Evolutionary conservation across 35 echinoderm and acorn worm genomes (phyloP).

Genomic region (Holothuria glaberrima): DNA sequence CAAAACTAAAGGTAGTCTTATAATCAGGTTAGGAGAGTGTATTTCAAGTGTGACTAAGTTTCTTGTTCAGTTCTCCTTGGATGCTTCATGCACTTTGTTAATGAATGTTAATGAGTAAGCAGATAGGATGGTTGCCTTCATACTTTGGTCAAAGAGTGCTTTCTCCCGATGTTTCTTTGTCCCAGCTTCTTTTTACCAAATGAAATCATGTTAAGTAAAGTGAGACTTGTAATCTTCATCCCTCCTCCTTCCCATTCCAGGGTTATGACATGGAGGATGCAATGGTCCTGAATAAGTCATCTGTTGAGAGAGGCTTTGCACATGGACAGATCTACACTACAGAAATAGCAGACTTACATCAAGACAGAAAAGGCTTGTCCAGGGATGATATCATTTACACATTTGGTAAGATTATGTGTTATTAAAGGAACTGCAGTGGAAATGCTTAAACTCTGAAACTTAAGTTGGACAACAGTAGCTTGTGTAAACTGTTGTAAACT

Average conservation of each 20-base stretch:
- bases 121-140: too few relatives aligned
- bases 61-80: not conserved
- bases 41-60: not conserved
- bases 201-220: not conserved
- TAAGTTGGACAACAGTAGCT: too few relatives aligned
- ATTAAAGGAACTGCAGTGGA: too few relatives aligned
- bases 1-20: too few relatives aligned
- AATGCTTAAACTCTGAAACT: too few relatives aligned
- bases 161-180: too few relatives aligned
- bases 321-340: conserved; percentile 90
- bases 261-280: conserved; percentile 99
- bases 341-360: conserved; percentile 85
- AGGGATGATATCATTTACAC: conserved; percentile 47
- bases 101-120: too few relatives aligned
- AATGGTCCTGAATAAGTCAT: conserved; percentile 94
- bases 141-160: too few relatives aligned
- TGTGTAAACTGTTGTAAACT: too few relatives aligned
- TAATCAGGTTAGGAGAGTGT: too few relatives aligned
- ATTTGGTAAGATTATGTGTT: conserved; percentile 74
- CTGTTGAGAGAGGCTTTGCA: conserved; percentile 89
- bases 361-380: conserved; percentile 28
- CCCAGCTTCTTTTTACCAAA: not conserved
- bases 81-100: not conserved
- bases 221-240: too few relatives aligned
- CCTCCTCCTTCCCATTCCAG: conserved; percentile 33